Evolutionary conservation across 2,113 vertebrate species (phyloP).

Genomic region (Spermophilus dauricus): DNA sequence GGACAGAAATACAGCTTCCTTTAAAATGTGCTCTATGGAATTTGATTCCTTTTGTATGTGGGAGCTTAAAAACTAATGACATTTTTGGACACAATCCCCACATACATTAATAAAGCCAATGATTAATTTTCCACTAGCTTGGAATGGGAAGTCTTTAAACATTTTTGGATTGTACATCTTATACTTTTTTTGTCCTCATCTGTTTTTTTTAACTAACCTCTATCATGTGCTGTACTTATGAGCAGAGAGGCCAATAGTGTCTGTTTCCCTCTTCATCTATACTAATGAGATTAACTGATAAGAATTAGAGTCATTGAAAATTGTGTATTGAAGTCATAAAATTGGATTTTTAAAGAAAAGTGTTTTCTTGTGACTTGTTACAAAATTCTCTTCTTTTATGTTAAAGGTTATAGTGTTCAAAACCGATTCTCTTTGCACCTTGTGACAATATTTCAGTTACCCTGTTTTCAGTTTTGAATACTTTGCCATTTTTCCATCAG

Average conservation of each 20-base stretch:
- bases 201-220: conserved; percentile 25
- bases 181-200: not conserved
- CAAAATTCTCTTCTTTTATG: not conserved
- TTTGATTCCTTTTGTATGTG: not conserved
- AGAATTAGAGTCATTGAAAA: conserved; percentile 14
- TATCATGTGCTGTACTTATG: not conserved
- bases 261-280: not conserved
- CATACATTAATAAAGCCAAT: not conserved
- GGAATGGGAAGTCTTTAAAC: not conserved
- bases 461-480: conserved; percentile 66
- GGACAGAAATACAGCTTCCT: not conserved
- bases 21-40: not conserved
- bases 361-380: conserved; percentile 16
- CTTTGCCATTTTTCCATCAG: conserved; percentile 66
- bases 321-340: conserved; percentile 28
- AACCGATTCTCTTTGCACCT: conserved; percentile 51
- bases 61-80: not conserved
- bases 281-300: not conserved
- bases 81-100: not conserved
- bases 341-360: conserved; percentile 42
- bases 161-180: not conserved
- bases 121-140: not conserved
- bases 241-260: conserved; percentile 15
- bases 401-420: conserved; percentile 2
- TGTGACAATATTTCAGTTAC: conserved; percentile 42